Conservation (phyloP, 1,140 invertebrate genomes). For the Micrasema minimum region DNA sequence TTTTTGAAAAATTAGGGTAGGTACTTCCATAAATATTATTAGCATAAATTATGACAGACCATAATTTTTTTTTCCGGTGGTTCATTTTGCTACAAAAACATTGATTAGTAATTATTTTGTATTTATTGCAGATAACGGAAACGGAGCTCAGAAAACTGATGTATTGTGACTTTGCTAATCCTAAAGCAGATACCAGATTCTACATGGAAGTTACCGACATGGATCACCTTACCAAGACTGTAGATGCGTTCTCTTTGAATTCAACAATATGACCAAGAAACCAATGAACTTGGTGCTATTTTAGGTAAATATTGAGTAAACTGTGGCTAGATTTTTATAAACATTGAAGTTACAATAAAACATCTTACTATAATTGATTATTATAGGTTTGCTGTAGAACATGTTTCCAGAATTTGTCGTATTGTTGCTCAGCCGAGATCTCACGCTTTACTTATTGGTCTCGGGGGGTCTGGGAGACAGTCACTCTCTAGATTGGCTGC, state of each 20-base stretch:
- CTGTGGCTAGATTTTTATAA: too few species aligned
- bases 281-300: conserved; percentile 97
- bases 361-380: too few species aligned
- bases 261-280: conserved; percentile 96
- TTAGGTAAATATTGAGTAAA: conserved; percentile 70
- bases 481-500: conserved; percentile 89
- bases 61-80: too few species aligned
- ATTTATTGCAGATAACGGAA: conserved; percentile 71
- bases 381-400: conserved; percentile 90
- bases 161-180: conserved; percentile 96
- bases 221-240: conserved; percentile 83
- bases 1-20: too few species aligned
- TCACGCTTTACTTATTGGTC: conserved; percentile 86
- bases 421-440: conserved; percentile 92
- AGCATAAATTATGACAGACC: too few species aligned
- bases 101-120: conserved; percentile 43
- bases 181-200: conserved; percentile 87
- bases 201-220: conserved; percentile 91
- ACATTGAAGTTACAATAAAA: too few species aligned
- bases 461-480: conserved; percentile 93
- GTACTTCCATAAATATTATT: too few species aligned
- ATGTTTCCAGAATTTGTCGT: conserved; percentile 90
- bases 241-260: conserved; percentile 93
- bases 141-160: conserved; percentile 86
- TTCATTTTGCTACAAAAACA: too few species aligned